Evolutionary conservation across 30 jellyfish, hydroid and myxozoan species (phyloP), one percentile per base, ranked within the genome.

Genomic region (Cassiopea andromeda): DNA sequence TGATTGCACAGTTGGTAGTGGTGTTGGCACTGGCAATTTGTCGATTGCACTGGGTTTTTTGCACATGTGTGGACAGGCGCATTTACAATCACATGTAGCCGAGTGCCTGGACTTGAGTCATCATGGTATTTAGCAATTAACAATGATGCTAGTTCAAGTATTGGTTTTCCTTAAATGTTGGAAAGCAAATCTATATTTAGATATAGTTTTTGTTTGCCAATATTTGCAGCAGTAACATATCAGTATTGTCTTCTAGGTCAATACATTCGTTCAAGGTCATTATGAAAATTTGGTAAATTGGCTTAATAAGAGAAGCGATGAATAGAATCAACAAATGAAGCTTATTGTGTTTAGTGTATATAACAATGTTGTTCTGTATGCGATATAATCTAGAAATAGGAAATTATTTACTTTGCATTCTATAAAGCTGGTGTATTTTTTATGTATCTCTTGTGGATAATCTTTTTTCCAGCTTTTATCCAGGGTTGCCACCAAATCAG

Each of bases 221-320:
- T 6, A 58, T 58, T 58, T 7, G 68, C 68, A 58, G 8, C 68
- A 58, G 13, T 58, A 58, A 58, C 8, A 27, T 27, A 58, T 14
- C 69, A 14, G 80, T 16, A 7, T 49, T 60, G 15, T 75, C 54
- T 86, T 86, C 43, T 69, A 86, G 93, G 68, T 86, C 67, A 75
- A 86, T 57, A 60, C 93, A 61, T 75, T 86, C 45, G 44, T 77
- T 44, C 81, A 60, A 27, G 84, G 76, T 10, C 93, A 86, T 61
- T 75, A 73, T 49, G 69, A 86, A 64, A 79, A 86, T 70, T 79
- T 70, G 10, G 10, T 76, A 46, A 86, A 76, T 77, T 86, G 93
- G 93, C 77, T 86, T 44, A 80, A 80, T 50, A 89, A 86, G 44
- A 86, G 50, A 44, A 60, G 84, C 60, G 93, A 72, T 13, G 66